Percentiles rank a stretch among this genome's conserved stretches.
These are phyloP conservation scores for Perdita meconis DNA, from an alignment of 2,888 invertebrate species.

Conservation along the genomic window DNA sequence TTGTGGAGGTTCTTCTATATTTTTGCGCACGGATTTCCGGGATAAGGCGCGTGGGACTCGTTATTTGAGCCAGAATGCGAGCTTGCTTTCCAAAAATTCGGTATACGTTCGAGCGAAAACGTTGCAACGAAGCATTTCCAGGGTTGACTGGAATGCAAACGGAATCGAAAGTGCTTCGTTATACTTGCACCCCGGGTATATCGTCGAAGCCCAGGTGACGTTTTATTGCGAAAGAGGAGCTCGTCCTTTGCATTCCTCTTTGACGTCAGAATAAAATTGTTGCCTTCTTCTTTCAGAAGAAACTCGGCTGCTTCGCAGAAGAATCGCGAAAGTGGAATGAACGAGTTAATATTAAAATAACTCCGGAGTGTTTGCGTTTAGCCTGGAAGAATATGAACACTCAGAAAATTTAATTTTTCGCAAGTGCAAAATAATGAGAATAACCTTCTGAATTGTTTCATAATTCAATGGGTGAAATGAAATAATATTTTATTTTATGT, in stretches of 20 bases:
- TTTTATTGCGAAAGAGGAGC: slow-evolving; percentile 13
- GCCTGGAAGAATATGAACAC: too few relatives aligned
- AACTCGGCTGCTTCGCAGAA: too few relatives aligned
- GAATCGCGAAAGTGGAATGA: too few relatives aligned
- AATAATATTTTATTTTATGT: too few relatives aligned
- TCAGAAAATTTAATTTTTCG: too few relatives aligned
- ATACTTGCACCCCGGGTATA: not conserved
- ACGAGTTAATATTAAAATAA: too few relatives aligned
- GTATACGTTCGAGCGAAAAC: slow-evolving; percentile 17
- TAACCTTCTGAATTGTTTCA: too few relatives aligned
- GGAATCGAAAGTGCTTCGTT: slow-evolving; percentile 47
- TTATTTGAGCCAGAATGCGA: not conserved
- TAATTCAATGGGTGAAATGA: too few relatives aligned
- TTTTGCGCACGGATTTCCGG: not conserved
- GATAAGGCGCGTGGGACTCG: too few relatives aligned
- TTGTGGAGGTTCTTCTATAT: not conserved
- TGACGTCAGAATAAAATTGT: not conserved
- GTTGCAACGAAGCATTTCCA: slow-evolving; percentile 1
- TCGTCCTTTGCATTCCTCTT: not conserved
- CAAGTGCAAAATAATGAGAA: too few relatives aligned
- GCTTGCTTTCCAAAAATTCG: slow-evolving; percentile 25
- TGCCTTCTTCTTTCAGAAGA: too few relatives aligned
- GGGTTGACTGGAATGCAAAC: slow-evolving; percentile 26
- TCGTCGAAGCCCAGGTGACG: not conserved
- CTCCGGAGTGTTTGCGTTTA: too few relatives aligned